Conservation (phyloP, 2,113 vertebrate genomes). For the Poicephalus meyeri region DNA sequence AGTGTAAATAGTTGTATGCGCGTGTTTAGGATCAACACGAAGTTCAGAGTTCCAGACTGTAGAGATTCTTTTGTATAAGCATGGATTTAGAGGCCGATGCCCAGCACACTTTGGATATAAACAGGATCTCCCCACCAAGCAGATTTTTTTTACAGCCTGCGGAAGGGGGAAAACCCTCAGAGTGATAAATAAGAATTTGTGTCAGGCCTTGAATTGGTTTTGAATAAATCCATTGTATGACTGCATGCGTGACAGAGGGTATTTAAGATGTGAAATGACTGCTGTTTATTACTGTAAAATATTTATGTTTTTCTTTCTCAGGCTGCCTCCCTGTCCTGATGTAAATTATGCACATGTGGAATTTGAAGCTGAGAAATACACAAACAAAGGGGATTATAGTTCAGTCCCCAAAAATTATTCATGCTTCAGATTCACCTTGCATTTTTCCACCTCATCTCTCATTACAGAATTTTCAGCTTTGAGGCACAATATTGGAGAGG, state of each 20-base stretch:
- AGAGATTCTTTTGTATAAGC: background rate
- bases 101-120: background rate
- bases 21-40: background rate
- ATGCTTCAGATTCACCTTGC: background rate
- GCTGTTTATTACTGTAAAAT: slow-evolving; percentile 17
- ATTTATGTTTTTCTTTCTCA: slow-evolving; percentile 32
- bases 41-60: background rate
- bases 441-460: background rate
- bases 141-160: background rate
- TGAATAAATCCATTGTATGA: background rate
- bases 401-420: background rate
- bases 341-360: slow-evolving; percentile 52
- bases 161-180: background rate
- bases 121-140: background rate
- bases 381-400: slow-evolving; percentile 19
- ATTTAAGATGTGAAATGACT: background rate
- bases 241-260: background rate
- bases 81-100: background rate
- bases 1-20: background rate
- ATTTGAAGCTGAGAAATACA: slow-evolving; percentile 41
- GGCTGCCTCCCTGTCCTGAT: background rate
- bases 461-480: background rate
- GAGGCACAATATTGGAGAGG: background rate
- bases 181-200: background rate
- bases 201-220: background rate